Evolutionary conservation across 2,888 invertebrate species (phyloP), one percentile per base, ranked within the genome.

Genomic region (Pediacus dermestoides): DNA sequence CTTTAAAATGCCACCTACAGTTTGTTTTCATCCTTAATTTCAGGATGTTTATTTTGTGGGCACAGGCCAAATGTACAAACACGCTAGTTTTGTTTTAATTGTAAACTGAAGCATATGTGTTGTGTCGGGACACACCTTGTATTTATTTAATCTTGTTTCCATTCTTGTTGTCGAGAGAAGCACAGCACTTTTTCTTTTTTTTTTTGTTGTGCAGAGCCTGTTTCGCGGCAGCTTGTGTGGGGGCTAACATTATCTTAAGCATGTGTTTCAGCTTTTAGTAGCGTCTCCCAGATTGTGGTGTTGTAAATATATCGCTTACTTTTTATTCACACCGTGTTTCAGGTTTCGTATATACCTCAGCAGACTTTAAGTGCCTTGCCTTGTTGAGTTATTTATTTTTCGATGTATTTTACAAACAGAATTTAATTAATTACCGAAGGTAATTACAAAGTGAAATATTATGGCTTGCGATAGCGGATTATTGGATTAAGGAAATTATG

Each of bases 91-190:
- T 49, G 42, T 52, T 57, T 54, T 55, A 58, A 55, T 57, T 51
- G 55, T 53, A 46, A 48, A 53, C 46, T 39, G 42, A 45, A 50
- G 44, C 49, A 48, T 48, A 46, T 53, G 53, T 44, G 46, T 34
- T 42, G 42, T 51, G 48, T 52, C 44, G 39, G 41, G 48, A 50
- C 57, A 55, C 58, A 55, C 61, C 58, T 57, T 51, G 50, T 50
- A 53, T 57, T 57, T 57, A 58, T 55, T 60, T 60, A 55, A 61
- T 59, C 60, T 55, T 59, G 57, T 58, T 59, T 58, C 52, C 59
- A 55, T 57, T 57, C 58, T 55, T 52, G 57, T 55, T 53, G 48
- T 46, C 41, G 46, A 47, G 47, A 9, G 23, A 37, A 51, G 48
- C 48, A 34, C 39, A 37, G 11, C 12, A 28, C 11, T 35, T 44